phyloP scores from a whole-genome alignment of 2,888 invertebrate genomes.

The Pristionchus entomophagus region DNA sequence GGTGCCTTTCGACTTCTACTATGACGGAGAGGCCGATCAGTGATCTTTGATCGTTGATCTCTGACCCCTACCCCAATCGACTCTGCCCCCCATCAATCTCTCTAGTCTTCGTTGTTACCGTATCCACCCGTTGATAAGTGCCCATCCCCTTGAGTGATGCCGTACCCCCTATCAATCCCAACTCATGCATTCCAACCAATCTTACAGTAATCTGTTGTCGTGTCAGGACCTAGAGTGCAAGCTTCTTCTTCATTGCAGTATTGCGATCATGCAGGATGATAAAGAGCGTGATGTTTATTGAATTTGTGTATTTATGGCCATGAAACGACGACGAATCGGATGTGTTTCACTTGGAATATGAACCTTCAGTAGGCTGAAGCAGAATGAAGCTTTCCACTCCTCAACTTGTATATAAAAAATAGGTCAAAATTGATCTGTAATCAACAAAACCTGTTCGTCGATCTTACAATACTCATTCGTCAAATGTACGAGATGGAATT shows the following conservation, averaged over 20 bases:
- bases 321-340: not conserved
- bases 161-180: not conserved
- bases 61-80: not conserved
- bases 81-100: not conserved
- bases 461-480: too few species aligned
- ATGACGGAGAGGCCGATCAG: constrained; percentile 1
- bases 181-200: not conserved
- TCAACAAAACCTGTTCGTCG: too few species aligned
- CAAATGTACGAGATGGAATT: too few species aligned
- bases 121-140: not conserved
- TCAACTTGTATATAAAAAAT: not conserved
- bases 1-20: constrained; percentile 28
- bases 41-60: constrained; percentile 30
- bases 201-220: not conserved
- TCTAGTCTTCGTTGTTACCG: not conserved
- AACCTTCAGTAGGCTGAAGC: not conserved
- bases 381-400: not conserved
- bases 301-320: not conserved
- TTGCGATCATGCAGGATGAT: not conserved
- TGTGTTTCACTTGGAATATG: not conserved
- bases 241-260: not conserved
- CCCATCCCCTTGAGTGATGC: not conserved
- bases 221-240: not conserved
- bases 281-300: not conserved
- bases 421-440: too few species aligned